A percentile compares a stretch with the other conserved stretches of the same genome.
Evolutionary conservation across 2,888 invertebrate species (phyloP).

Genomic region (Abrostola triplasia): DNA sequence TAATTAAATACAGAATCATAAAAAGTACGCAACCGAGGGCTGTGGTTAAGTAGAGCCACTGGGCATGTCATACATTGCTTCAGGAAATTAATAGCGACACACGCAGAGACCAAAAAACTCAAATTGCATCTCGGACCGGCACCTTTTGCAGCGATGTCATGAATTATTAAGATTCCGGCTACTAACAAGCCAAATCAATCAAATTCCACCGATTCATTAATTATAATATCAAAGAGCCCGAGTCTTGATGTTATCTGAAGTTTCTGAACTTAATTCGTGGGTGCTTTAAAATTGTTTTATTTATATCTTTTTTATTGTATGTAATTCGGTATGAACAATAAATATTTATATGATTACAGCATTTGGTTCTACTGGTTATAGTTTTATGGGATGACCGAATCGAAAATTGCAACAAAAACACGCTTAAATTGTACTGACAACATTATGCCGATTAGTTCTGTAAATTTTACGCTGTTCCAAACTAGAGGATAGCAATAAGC

Average conservation of each 20-base stretch:
- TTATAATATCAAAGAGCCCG: conserved; percentile 55
- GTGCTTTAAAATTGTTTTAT: neutral
- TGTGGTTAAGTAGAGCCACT: conserved; percentile 50
- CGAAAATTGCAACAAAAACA: conserved; percentile 29
- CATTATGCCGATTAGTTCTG: conserved; percentile 68
- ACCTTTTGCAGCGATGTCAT: conserved; percentile 54
- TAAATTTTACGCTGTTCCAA: conserved; percentile 71
- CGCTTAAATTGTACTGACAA: conserved; percentile 53
- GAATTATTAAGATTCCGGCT: conserved; percentile 52
- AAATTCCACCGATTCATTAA: conserved; percentile 56
- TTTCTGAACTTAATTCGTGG: conserved; percentile 30
- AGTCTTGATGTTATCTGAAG: conserved; percentile 25
- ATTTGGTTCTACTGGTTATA: conserved; percentile 16
- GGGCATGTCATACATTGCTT: conserved; percentile 64
- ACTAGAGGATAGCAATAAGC: conserved; percentile 61
- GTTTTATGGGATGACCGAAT: conserved; percentile 23
- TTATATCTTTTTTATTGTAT: conserved; percentile 9
- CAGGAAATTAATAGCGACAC: conserved; percentile 59
- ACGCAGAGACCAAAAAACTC: conserved; percentile 57
- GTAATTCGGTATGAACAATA: conserved; percentile 11
- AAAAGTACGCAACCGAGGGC: conserved; percentile 51
- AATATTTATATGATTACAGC: conserved; percentile 15
- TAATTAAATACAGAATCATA: conserved; percentile 56
- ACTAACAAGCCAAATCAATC: conserved; percentile 63
- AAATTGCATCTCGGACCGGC: conserved; percentile 61